These are phyloP conservation scores for Hirtodrosophila confusa DNA, from an alignment of 2,888 invertebrate species.

Conservation along the genomic window DNA sequence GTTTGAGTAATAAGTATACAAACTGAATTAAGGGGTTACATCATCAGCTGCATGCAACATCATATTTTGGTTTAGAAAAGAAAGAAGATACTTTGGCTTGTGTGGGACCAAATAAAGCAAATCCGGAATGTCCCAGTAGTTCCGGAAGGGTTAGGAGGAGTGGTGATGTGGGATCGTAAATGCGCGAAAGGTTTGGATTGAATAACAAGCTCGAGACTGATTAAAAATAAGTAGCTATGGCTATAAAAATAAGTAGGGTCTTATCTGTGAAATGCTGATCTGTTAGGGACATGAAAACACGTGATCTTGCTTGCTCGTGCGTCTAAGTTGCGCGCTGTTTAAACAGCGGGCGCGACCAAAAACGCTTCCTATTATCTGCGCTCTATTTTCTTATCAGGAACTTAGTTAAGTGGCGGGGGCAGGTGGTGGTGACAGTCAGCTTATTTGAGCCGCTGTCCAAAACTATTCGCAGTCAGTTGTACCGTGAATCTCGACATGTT, in stretches of 20 bases:
- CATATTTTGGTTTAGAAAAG: no score
- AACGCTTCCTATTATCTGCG: constrained; percentile 46
- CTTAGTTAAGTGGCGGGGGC: neutral
- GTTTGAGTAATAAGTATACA: no score
- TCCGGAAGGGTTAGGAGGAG: no score
- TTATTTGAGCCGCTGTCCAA: constrained; percentile 48
- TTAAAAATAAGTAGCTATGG: constrained; percentile 6
- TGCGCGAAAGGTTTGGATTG: neutral
- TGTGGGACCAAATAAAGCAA: no score
- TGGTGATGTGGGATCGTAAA: no score
- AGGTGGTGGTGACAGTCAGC: neutral
- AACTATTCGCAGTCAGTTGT: constrained; percentile 48
- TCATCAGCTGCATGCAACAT: no score
- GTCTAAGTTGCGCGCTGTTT: constrained; percentile 39
- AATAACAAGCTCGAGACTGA: constrained; percentile 11
- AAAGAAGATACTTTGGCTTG: no score
- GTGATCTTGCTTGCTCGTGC: constrained; percentile 59
- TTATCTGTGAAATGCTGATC: constrained; percentile 11
- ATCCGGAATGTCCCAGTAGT: no score
- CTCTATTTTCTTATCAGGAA: constrained; percentile 28
- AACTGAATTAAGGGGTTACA: no score
- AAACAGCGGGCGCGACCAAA: constrained; percentile 43
- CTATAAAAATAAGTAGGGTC: neutral
- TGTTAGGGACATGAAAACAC: constrained; percentile 39
- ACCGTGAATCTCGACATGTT: constrained; percentile 47